Evolutionary conservation across 2,797 vertebrate species (phyloP).

Genomic region (Periophthalmus magnuspinnatus): DNA sequence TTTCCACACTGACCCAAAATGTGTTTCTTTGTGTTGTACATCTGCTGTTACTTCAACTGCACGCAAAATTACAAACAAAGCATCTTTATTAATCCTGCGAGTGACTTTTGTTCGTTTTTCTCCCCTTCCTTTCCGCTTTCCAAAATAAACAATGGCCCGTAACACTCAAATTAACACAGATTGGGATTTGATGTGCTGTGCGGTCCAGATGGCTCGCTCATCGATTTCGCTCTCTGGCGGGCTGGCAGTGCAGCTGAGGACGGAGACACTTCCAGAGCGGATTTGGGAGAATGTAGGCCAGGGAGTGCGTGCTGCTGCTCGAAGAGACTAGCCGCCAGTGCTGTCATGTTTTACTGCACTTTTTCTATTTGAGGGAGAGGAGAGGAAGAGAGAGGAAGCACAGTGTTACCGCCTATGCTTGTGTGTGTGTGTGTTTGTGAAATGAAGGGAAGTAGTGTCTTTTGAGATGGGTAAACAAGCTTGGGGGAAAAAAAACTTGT

Average conservation of each 20-base stretch:
- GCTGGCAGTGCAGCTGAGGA: constrained; percentile 75
- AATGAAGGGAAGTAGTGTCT: no score
- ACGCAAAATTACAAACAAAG: constrained; percentile 43
- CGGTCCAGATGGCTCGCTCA: constrained; percentile 72
- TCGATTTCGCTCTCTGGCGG: constrained; percentile 62
- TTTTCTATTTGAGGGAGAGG: no score
- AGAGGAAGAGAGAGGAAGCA: background rate
- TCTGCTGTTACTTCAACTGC: constrained; percentile 44
- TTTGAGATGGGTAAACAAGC: no score
- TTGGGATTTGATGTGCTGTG: constrained; percentile 77
- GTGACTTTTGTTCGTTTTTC: constrained; percentile 17
- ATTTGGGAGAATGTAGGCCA: constrained; percentile 80
- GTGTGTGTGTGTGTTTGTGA: no score
- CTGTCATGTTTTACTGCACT: no score
- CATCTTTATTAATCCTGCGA: constrained; percentile 59
- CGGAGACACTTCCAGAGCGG: constrained; percentile 72
- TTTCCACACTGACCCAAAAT: constrained; percentile 51
- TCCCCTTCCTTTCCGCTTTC: constrained; percentile 20
- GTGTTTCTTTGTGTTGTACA: constrained; percentile 22
- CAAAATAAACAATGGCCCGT: constrained; percentile 77
- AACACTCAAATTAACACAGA: constrained; percentile 80
- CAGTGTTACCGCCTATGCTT: no score
- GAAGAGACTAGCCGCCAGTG: constrained; percentile 75
- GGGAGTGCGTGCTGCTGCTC: constrained; percentile 73
- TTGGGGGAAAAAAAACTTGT: no score